phyloP scores from a whole-genome alignment of 2,888 invertebrate species.

The Dynastes tityus region DNA sequence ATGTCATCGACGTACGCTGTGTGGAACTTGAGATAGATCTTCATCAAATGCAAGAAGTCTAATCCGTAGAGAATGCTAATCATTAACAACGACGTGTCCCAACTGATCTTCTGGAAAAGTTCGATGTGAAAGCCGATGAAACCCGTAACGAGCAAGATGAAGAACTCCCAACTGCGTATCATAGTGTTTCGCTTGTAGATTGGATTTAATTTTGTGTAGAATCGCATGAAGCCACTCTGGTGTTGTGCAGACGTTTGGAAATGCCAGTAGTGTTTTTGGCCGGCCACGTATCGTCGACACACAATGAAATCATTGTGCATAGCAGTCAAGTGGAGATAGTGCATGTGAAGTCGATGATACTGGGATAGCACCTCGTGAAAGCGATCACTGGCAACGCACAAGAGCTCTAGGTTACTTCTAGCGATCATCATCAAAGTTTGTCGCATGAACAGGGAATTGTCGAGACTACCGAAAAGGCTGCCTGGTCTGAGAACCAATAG shows the following conservation, averaged over 20 bases:
- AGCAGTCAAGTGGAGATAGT: conserved; percentile 50
- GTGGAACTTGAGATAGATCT: conserved; percentile 57
- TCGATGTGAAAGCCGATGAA: conserved; percentile 50
- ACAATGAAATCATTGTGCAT: conserved; percentile 55
- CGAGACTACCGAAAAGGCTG: conserved; percentile 59
- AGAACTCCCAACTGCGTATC: conserved; percentile 17
- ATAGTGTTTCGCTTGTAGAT: conserved; percentile 29
- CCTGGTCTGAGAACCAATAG: conserved; percentile 54
- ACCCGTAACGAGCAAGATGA: conserved; percentile 23
- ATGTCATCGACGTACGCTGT: conserved; percentile 55
- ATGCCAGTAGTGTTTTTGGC: too few relatives aligned
- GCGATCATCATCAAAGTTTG: conserved; percentile 59
- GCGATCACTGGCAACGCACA: conserved; percentile 51
- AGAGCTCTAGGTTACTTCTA: conserved; percentile 57
- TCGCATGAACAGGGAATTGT: conserved; percentile 52
- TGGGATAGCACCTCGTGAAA: conserved; percentile 56
- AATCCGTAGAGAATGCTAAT: conserved; percentile 50
- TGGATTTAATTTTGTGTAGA: conserved; percentile 42
- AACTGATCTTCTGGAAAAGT: conserved; percentile 35
- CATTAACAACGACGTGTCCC: not conserved
- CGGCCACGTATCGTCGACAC: not conserved
- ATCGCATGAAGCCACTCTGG: not conserved
- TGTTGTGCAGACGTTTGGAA: too few relatives aligned
- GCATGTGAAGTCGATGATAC: conserved; percentile 49
- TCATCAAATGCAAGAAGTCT: conserved; percentile 55